Conservation (phyloP, 2,888 invertebrate species). For the Proisotoma minuta region DNA sequence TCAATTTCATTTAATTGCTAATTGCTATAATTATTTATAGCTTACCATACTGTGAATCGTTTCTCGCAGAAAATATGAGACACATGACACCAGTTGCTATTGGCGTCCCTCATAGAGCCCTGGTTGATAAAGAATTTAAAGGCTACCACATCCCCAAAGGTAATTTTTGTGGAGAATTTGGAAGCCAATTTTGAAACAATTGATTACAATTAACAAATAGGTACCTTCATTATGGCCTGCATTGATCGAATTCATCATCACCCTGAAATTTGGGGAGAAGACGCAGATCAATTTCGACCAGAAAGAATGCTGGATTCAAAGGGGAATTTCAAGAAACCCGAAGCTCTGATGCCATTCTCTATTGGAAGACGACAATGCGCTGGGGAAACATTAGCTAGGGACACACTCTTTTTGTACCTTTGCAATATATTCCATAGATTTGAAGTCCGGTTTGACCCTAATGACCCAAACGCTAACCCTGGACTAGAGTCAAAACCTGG, state of each 20-base stretch:
- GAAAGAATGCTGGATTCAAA: background rate
- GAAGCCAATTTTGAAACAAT: no score
- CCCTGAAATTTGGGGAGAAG: background rate
- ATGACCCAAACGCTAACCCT: background rate
- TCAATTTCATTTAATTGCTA: background rate
- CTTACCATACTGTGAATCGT: background rate
- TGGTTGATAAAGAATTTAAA: background rate
- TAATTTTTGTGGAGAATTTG: no score
- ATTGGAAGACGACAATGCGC: background rate
- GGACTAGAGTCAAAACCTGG: background rate
- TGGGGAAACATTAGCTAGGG: conserved; percentile 1
- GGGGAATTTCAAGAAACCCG: background rate
- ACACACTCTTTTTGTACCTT: background rate
- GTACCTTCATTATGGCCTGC: background rate
- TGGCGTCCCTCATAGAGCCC: background rate
- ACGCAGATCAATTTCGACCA: background rate
- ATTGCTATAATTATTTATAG: background rate
- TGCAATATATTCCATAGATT: background rate
- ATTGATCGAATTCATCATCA: background rate
- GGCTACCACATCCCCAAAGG: background rate
- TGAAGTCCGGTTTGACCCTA: background rate
- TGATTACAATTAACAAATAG: no score
- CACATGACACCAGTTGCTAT: background rate
- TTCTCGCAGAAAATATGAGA: background rate
- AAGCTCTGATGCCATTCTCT: background rate